phyloP scores from a whole-genome alignment of 2,888 invertebrate genomes.

The Phragmatobia fuliginosa region DNA sequence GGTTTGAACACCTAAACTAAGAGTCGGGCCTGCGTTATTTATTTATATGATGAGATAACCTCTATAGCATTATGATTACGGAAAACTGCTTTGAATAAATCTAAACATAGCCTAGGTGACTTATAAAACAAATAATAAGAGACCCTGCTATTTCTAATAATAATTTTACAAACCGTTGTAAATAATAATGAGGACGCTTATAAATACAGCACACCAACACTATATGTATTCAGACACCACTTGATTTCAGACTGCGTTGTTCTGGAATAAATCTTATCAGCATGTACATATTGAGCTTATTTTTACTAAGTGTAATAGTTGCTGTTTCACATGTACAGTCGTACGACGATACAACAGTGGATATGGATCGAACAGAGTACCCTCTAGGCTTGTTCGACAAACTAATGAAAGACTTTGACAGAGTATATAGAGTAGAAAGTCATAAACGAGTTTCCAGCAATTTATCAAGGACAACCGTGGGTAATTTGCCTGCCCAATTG shows the following conservation, averaged over 20 bases:
- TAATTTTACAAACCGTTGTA: background rate
- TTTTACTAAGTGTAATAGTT: background rate
- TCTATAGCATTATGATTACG: background rate
- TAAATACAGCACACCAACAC: background rate
- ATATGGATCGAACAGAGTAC: background rate
- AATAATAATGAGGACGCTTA: background rate
- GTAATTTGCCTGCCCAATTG: background rate
- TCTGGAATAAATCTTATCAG: too few species aligned
- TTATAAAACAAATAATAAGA: conserved; percentile 1
- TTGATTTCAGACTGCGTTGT: background rate
- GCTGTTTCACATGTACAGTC: background rate
- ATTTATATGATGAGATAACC: background rate
- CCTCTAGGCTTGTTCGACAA: conserved; percentile 4
- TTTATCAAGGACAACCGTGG: background rate
- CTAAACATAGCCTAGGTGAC: background rate
- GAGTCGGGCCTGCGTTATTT: background rate
- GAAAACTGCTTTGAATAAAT: conserved; percentile 3
- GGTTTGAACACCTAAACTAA: background rate
- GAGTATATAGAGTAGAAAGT: conserved; percentile 5
- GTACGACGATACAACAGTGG: background rate
- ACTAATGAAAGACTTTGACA: conserved; percentile 10
- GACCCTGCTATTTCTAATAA: background rate
- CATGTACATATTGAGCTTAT: background rate
- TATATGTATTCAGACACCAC: background rate
- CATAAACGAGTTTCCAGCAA: background rate